Evolutionary conservation across 1,140 invertebrate genomes (phyloP).

Genomic region (Diabrotica undecimpunctata): DNA sequence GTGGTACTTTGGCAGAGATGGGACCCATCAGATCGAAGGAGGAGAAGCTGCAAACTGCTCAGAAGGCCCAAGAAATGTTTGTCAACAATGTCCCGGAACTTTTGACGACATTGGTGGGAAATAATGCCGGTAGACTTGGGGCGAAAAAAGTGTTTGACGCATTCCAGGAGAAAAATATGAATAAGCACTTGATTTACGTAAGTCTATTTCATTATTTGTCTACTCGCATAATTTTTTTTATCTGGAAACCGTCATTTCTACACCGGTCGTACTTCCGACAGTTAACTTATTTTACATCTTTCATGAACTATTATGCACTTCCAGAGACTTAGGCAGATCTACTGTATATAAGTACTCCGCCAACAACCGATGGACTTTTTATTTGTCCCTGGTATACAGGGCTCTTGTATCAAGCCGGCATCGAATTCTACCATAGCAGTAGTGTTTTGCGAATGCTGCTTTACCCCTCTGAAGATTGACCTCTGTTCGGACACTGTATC

Average conservation of each 20-base stretch:
- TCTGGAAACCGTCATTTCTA: neutral
- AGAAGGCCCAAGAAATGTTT: conserved; percentile 63
- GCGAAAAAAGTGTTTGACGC: conserved; percentile 84
- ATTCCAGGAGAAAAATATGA: conserved; percentile 79
- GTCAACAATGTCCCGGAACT: conserved; percentile 74
- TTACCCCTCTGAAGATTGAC: too few species aligned
- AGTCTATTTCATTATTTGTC: conserved; percentile 48
- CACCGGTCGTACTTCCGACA: neutral
- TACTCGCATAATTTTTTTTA: conserved; percentile 13
- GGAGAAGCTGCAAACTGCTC: conserved; percentile 65
- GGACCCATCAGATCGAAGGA: conserved; percentile 60
- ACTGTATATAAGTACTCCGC: too few species aligned
- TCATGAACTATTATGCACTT: too few species aligned
- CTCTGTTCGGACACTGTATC: too few species aligned
- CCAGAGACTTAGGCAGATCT: too few species aligned
- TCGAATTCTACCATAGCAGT: too few species aligned
- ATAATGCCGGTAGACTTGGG: conserved; percentile 77
- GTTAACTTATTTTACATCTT: too few species aligned
- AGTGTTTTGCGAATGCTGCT: too few species aligned
- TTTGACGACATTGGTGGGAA: conserved; percentile 77
- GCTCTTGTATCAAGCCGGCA: too few species aligned
- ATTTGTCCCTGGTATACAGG: too few species aligned
- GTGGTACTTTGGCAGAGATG: conserved; percentile 62
- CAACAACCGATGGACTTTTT: too few species aligned
- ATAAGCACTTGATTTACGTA: conserved; percentile 90